Percentiles rank a stretch among this genome's conserved stretches.
Conservation (phyloP, 2,113 vertebrate genomes). For the Bostrychus sinensis region DNA sequence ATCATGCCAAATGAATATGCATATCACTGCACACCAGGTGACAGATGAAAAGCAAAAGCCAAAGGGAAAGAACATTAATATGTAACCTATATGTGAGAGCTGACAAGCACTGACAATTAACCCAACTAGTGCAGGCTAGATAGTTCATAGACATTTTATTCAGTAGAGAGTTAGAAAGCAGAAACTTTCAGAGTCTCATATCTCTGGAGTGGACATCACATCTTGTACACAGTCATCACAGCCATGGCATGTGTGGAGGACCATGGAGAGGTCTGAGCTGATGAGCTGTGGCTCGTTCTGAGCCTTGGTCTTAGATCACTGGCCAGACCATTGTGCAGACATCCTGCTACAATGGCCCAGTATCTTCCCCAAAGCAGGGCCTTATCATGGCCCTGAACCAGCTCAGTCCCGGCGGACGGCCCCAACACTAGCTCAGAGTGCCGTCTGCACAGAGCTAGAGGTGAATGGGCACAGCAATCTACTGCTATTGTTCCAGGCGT, state of each 20-base stretch:
- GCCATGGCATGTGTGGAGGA: constrained; percentile 16
- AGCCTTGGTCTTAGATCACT: constrained; percentile 55
- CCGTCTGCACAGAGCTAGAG: constrained; percentile 57
- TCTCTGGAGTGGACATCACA: constrained; percentile 19
- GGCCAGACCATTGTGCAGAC: constrained; percentile 63
- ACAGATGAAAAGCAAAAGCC: too few relatives aligned
- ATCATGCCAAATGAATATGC: too few relatives aligned
- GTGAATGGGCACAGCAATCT: constrained; percentile 67
- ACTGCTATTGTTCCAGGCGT: constrained; percentile 65
- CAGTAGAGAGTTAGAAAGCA: constrained; percentile 34
- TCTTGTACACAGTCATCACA: constrained; percentile 20
- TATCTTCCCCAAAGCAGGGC: constrained; percentile 61
- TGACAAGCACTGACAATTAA: too few relatives aligned
- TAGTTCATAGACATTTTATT: constrained; percentile 43
- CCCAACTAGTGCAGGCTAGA: too few relatives aligned
- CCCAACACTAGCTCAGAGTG: constrained; percentile 64
- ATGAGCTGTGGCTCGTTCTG: constrained; percentile 26
- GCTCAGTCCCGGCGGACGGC: constrained; percentile 74
- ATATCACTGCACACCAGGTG: too few relatives aligned
- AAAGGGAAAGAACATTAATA: too few relatives aligned
- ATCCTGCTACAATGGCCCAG: constrained; percentile 71
- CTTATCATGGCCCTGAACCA: constrained; percentile 78
- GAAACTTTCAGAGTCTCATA: constrained; percentile 20
- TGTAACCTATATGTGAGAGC: too few relatives aligned
- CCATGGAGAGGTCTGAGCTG: neutral